Percentiles rank a stretch among this genome's conserved stretches.
Conservation (phyloP, 2,113 vertebrate species). For the Puffinus mauretanicus region DNA sequence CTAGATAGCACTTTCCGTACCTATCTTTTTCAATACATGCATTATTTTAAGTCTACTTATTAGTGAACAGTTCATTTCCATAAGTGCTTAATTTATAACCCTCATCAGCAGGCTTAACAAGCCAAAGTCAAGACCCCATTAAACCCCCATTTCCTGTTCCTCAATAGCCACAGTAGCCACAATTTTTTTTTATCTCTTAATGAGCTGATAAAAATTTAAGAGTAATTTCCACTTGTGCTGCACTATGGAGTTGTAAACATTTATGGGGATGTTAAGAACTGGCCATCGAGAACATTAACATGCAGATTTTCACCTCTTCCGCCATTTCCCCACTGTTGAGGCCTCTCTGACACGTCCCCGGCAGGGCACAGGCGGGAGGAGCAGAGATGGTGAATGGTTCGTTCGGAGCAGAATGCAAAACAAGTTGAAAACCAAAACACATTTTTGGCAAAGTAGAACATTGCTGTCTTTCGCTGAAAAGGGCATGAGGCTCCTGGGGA, state of each 20-base stretch:
- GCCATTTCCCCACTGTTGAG: background rate
- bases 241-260: background rate
- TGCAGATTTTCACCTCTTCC: background rate
- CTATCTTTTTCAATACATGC: background rate
- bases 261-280: background rate
- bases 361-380: background rate
- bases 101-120: background rate
- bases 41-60: background rate
- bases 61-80: background rate
- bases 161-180: background rate
- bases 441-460: background rate
- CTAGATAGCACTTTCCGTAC: background rate
- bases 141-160: background rate
- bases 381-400: background rate
- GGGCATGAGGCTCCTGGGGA: background rate
- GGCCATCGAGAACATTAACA: background rate
- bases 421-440: background rate
- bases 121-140: background rate
- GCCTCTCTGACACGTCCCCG: background rate
- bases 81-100: background rate
- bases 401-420: background rate
- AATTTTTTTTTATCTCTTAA: background rate
- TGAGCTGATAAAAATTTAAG: background rate
- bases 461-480: background rate
- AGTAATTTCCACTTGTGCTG: background rate